These are phyloP conservation scores for Arvicola amphibius DNA, from an alignment of 2,797 vertebrate genomes.

Conservation along the genomic window DNA sequence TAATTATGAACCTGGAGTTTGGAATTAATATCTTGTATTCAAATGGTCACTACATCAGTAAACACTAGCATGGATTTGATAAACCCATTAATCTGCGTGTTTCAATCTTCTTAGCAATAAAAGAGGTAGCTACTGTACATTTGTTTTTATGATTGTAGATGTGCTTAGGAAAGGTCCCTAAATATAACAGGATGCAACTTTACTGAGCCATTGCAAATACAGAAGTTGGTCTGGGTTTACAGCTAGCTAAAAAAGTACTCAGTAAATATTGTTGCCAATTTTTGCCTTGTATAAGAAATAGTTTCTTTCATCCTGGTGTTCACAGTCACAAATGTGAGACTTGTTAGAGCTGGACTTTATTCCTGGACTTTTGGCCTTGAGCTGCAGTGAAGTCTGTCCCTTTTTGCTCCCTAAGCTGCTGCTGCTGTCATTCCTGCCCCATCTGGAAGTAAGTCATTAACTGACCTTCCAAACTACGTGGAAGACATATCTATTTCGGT, in stretches of 20 bases:
- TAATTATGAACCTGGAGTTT: neutral
- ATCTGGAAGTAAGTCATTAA: rapidly evolving
- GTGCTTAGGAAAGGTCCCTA: neutral
- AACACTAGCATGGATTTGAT: neutral
- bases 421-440: rapidly evolving
- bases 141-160: neutral
- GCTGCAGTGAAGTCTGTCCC: neutral
- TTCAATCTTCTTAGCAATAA: neutral
- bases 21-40: neutral
- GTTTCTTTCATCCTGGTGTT: neutral
- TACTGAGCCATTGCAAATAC: neutral
- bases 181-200: neutral
- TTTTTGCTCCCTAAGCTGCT: neutral
- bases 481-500: neutral
- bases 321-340: neutral
- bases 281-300: neutral
- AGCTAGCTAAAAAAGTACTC: neutral
- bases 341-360: neutral
- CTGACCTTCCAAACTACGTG: neutral
- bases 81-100: neutral
- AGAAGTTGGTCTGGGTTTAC: neutral
- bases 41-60: neutral
- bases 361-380: neutral
- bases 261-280: neutral
- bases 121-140: neutral